These are phyloP conservation scores for Pangasianodon gigas DNA, from an alignment of 2,113 vertebrate species.

Conservation along the genomic window DNA sequence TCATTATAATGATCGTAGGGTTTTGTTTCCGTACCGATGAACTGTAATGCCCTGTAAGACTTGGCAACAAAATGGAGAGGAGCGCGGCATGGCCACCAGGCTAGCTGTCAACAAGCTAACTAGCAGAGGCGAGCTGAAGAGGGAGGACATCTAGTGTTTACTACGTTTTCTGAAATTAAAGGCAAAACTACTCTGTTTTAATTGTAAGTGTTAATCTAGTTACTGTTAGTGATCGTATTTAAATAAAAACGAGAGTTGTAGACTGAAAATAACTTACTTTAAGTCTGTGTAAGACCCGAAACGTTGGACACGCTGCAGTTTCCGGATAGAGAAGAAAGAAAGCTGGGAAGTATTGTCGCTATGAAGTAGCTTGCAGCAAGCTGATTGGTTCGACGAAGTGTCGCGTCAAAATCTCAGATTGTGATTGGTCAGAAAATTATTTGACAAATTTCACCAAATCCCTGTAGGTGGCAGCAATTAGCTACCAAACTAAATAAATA, in stretches of 20 bases:
- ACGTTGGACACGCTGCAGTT: slow-evolving; percentile 77
- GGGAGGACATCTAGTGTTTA: background rate
- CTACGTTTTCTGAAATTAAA: background rate
- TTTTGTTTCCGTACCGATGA: background rate
- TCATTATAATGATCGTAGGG: background rate
- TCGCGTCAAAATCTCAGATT: background rate
- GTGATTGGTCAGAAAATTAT: slow-evolving; percentile 34
- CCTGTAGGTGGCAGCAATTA: slow-evolving; percentile 1
- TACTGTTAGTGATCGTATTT: background rate
- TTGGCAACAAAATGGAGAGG: slow-evolving; percentile 19
- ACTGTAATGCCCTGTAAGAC: background rate
- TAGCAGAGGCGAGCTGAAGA: too few species aligned
- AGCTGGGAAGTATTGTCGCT: background rate
- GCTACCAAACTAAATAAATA: background rate
- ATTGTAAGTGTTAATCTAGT: background rate
- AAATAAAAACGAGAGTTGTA: background rate
- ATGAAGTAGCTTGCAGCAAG: background rate
- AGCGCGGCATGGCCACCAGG: background rate
- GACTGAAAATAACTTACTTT: slow-evolving; percentile 72
- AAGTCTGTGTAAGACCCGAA: slow-evolving; percentile 84
- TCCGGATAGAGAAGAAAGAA: slow-evolving; percentile 62
- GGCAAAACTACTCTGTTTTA: background rate
- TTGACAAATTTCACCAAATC: background rate
- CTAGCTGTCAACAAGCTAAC: background rate
- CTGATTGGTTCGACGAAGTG: slow-evolving; percentile 42